phyloP scores from a whole-genome alignment of 2,888 invertebrate species.

The Drosophila kambysellisi region DNA sequence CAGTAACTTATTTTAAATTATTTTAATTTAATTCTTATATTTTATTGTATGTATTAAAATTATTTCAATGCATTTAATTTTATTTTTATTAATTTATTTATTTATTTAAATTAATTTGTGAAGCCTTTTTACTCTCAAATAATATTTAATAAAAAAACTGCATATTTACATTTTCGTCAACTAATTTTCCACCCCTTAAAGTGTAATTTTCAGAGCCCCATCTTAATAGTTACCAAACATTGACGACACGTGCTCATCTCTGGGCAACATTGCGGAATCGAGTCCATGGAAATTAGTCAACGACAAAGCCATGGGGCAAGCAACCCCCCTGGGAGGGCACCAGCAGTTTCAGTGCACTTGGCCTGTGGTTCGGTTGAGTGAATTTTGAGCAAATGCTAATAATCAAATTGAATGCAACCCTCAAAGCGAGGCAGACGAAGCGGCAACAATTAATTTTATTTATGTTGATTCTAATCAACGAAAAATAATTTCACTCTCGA shows the following conservation, averaged over 20 bases:
- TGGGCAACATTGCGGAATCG: not conserved
- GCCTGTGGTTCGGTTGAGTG: slow-evolving; percentile 54
- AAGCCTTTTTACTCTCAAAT: rapidly evolving
- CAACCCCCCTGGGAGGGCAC: slow-evolving; percentile 35
- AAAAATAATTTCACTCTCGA: slow-evolving; percentile 43
- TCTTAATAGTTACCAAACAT: not conserved
- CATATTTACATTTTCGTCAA: not conserved
- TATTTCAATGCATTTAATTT: too few species aligned
- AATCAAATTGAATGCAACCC: slow-evolving; percentile 81
- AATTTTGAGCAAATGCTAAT: slow-evolving; percentile 56
- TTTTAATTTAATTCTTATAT: not conserved
- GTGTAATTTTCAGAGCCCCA: not conserved
- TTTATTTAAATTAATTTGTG: not conserved
- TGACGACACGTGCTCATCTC: slow-evolving; percentile 9
- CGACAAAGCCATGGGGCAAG: slow-evolving; percentile 35
- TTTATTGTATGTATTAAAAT: too few species aligned
- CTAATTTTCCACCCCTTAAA: not conserved
- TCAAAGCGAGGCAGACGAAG: slow-evolving; percentile 43
- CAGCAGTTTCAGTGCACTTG: slow-evolving; percentile 46
- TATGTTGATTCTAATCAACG: slow-evolving; percentile 79
- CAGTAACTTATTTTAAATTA: not conserved
- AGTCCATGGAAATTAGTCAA: slow-evolving; percentile 17
- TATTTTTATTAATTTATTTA: not conserved
- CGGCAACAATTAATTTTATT: slow-evolving; percentile 81
- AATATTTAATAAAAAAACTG: not conserved